Evolutionary conservation across 37 sponge, comb jelly and placozoan genomes (phyloP).

Genomic region (Geodia barretti): DNA sequence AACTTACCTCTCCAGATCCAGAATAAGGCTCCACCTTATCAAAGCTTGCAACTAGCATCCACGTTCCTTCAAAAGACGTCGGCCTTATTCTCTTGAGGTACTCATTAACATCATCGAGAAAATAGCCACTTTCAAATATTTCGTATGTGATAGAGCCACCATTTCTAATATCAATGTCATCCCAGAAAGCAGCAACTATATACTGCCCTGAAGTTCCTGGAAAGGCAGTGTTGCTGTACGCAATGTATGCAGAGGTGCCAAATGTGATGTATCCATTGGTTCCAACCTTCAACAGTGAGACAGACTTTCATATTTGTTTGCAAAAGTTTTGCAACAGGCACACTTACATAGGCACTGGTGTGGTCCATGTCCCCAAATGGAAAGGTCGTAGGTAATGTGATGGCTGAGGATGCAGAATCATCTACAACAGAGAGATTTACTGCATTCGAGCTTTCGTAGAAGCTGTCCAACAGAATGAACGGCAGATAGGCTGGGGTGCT

Average conservation of each 20-base stretch:
- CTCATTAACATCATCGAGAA: neutral
- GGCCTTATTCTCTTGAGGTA: neutral
- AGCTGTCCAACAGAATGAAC: neutral
- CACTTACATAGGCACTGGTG: neutral
- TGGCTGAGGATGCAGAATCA: neutral
- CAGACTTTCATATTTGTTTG: too few species aligned
- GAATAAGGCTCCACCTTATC: neutral
- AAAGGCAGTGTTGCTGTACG: neutral
- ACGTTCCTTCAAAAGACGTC: slow-evolving; percentile 9
- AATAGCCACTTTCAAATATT: neutral
- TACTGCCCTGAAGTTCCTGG: neutral
- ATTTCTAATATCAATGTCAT: neutral
- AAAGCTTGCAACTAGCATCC: slow-evolving; percentile 24
- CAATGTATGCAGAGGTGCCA: slow-evolving; percentile 11
- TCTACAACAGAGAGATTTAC: neutral
- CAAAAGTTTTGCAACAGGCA: too few species aligned
- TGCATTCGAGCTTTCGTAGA: neutral
- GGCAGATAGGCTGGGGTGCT: neutral
- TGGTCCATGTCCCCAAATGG: neutral
- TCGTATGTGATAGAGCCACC: neutral
- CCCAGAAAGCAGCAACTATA: neutral
- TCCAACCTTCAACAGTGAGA: slow-evolving; percentile 2
- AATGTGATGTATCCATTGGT: slow-evolving; percentile 27
- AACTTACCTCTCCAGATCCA: neutral
- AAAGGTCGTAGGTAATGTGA: too few species aligned